Percentiles rank a stretch among this genome's conserved stretches.
Evolutionary conservation across 2,113 vertebrate genomes (phyloP).

Genomic region (Gallinago jamesoni): DNA sequence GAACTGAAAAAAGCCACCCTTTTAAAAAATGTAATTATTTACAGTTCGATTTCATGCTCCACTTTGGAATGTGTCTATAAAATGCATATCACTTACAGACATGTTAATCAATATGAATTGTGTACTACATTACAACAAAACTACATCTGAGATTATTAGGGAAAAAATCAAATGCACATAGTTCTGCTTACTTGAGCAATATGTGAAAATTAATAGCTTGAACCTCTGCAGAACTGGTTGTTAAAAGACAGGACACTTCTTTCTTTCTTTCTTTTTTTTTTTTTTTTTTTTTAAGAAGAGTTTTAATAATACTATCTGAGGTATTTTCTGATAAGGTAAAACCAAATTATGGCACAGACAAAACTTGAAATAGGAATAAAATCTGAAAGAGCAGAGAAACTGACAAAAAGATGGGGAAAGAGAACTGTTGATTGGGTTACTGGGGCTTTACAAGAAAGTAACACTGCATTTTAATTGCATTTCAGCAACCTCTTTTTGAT

Average conservation of each 20-base stretch:
- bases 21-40: slow-evolving; percentile 70
- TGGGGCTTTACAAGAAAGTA: slow-evolving; percentile 29
- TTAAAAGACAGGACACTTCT: background rate
- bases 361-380: slow-evolving; percentile 18
- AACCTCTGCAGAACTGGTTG: slow-evolving; percentile 10
- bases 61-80: slow-evolving; percentile 72
- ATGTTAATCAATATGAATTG: slow-evolving; percentile 77
- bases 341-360: background rate
- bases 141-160: slow-evolving; percentile 72
- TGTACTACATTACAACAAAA: slow-evolving; percentile 75
- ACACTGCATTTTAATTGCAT: slow-evolving; percentile 63
- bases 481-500: slow-evolving; percentile 63
- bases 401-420: background rate
- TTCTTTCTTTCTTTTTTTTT: background rate
- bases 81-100: slow-evolving; percentile 65
- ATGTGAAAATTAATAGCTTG: slow-evolving; percentile 73
- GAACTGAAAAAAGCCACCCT: background rate
- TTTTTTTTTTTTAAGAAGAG: background rate
- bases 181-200: slow-evolving; percentile 79
- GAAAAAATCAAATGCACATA: slow-evolving; percentile 70
- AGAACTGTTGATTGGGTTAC: slow-evolving; percentile 26
- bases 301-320: background rate
- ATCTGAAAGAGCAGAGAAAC: background rate
- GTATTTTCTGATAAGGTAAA: slow-evolving; percentile 3
- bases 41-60: slow-evolving; percentile 70